Base-by-base conservation (phyloP, 2,797 vertebrate genomes). In the Leptoclinus maculatus region DNA sequence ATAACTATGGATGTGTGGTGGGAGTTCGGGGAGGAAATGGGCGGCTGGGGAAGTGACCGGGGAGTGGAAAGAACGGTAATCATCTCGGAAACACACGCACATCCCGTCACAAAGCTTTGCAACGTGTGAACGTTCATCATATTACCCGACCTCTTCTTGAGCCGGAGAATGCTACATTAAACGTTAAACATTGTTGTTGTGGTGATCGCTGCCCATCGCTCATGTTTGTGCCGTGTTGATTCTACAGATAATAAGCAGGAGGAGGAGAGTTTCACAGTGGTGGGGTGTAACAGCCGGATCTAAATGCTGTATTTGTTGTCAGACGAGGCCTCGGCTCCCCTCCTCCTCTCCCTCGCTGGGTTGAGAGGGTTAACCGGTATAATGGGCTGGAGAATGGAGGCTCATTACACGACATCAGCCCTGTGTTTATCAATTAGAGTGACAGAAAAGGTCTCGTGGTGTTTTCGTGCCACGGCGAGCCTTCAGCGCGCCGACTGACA, bases 381-480 rank as follows among this genome's bases (percentile, higher is more conserved):
- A 95, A 94, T 93, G 79, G 91, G 86, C 91, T 69, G 47, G 85
- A 88, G 89, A 93, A 86, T 78, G 85, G 83, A 86, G 88, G 81
- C 92, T 95, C 93, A 94, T 94, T 94, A 95, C 83, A 85, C 87
- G 83, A 89, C 79, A 91, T 90, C 91, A 93, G 76, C 81, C 87
- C 83, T 75, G 74, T 92, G 90, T 92, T 93, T 93, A 90, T 91
- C 91, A 92, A 92, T 94, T 91, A 92, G 82, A 90, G 84, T 91
- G 93, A 93, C 88, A 93, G 86, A 82, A 86, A 82, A 57, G 82
- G 79, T 83, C 84, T 69, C 11, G 76, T 51, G 74, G 76, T 69
- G 89, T 85, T 84, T 85, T 67, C 5, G 27, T 72, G 76, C 76
- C 78, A 73, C 81, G 9, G 74, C 0, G 13, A 85, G 86, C 79